Evolutionary conservation across 2,113 vertebrate genomes (phyloP).

Genomic region (Vulpes vulpes): DNA sequence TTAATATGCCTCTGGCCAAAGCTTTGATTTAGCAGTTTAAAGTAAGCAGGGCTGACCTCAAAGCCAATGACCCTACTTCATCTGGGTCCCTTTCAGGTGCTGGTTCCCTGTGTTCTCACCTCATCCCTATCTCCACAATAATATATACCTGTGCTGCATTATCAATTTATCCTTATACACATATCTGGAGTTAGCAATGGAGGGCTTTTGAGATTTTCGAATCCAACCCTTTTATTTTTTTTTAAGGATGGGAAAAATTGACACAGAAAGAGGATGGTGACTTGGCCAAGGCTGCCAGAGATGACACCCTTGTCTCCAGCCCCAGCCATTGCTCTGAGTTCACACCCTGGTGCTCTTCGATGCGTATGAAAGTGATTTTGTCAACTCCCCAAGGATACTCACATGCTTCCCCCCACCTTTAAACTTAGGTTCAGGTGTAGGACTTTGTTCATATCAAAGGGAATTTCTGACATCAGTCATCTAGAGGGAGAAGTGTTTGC

Average conservation of each 20-base stretch:
- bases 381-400: background rate
- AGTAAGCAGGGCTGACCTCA: background rate
- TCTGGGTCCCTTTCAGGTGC: background rate
- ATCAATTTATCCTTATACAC: background rate
- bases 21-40: background rate
- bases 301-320: background rate
- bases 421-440: background rate
- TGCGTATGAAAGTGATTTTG: background rate
- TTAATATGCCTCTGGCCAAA: background rate
- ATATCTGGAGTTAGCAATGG: background rate
- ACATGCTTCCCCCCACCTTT: background rate
- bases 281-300: background rate
- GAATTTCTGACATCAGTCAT: slow-evolving; percentile 16
- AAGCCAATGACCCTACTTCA: background rate
- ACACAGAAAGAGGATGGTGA: background rate
- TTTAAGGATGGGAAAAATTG: background rate
- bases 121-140: background rate
- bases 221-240: background rate
- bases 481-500: background rate
- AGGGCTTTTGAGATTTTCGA: background rate
- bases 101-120: background rate
- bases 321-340: background rate
- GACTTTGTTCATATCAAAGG: background rate
- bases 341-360: background rate
- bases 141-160: background rate